Percentiles rank a stretch among this genome's conserved stretches.
These are phyloP conservation scores for Drosophila orosa DNA, from an alignment of 1,140 invertebrate genomes.

Conservation along the genomic window DNA sequence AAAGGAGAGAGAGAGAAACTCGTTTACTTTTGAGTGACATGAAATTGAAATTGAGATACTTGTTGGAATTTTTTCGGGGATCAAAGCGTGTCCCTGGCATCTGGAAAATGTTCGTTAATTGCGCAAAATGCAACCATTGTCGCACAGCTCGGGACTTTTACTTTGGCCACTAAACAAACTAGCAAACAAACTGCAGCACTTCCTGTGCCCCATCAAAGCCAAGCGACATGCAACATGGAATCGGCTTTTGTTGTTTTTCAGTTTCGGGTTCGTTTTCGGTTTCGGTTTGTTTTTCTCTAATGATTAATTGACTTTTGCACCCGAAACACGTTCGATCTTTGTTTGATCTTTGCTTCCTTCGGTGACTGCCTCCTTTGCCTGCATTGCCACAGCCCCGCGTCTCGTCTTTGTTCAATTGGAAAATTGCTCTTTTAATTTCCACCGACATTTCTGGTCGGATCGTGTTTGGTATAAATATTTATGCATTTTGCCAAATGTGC, in stretches of 20 bases:
- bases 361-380: conserved; percentile 10
- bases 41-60: conserved; percentile 41
- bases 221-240: conserved; percentile 51
- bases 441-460: conserved; percentile 41
- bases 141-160: conserved; percentile 63
- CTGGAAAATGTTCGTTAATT: conserved; percentile 64
- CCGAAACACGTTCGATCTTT: conserved; percentile 75
- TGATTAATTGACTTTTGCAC: conserved; percentile 81
- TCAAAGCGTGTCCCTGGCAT: conserved; percentile 58
- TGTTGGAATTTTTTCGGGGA: conserved; percentile 57
- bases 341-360: conserved; percentile 61
- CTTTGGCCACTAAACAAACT: conserved; percentile 38
- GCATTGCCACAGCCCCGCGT: conserved; percentile 10
- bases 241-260: conserved; percentile 35
- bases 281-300: conserved; percentile 60
- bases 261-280: not conserved
- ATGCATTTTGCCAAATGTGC: conserved; percentile 44
- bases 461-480: conserved; percentile 48
- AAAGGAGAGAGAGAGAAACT: conserved; percentile 24
- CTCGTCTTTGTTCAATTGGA: conserved; percentile 43
- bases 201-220: conserved; percentile 42
- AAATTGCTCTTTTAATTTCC: conserved; percentile 57
- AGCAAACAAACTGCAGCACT: conserved; percentile 22
- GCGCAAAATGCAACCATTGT: conserved; percentile 60
- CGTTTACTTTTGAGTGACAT: conserved; percentile 35